Evolutionary conservation across 2,888 invertebrate species (phyloP).

Genomic region (Steromphala cineraria): DNA sequence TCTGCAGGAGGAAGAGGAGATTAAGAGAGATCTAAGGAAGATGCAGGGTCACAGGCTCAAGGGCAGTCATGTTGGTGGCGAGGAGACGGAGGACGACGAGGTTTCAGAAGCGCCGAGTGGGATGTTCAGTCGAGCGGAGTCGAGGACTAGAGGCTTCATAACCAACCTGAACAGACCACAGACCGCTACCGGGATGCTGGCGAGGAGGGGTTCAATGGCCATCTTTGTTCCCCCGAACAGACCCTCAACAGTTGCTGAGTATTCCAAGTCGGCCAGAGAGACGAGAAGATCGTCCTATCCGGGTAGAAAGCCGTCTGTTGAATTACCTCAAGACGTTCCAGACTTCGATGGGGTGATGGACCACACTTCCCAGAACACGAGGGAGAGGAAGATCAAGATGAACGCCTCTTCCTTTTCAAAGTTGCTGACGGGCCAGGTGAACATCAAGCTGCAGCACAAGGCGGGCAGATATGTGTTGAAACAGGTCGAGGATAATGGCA

Average conservation of each 20-base stretch:
- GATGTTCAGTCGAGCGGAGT: neutral
- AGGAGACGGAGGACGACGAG: neutral
- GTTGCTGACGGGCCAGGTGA: conserved; percentile 45
- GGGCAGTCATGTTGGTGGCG: conserved; percentile 22
- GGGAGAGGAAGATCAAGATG: conserved; percentile 28
- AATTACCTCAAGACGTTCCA: neutral
- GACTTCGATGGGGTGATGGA: conserved; percentile 52
- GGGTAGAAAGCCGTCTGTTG: neutral
- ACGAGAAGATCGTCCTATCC: neutral
- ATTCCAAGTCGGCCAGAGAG: neutral
- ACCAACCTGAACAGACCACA: conserved; percentile 3
- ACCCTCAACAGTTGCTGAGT: neutral
- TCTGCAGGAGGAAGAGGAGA: conserved; percentile 49
- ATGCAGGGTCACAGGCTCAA: conserved; percentile 44
- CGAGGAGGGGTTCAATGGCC: neutral
- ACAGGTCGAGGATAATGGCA: conserved; percentile 41
- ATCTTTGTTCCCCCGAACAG: neutral
- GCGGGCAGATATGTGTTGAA: conserved; percentile 51
- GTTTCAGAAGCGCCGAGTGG: neutral
- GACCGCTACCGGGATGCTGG: conserved; percentile 3
- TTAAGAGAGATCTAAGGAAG: conserved; percentile 38
- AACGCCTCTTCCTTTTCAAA: conserved; percentile 49
- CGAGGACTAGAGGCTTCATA: neutral
- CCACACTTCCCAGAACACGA: conserved; percentile 40
- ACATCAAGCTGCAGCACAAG: conserved; percentile 50